phyloP scores from a whole-genome alignment of 2,888 invertebrate species.

The Drosophila quinaria region DNA sequence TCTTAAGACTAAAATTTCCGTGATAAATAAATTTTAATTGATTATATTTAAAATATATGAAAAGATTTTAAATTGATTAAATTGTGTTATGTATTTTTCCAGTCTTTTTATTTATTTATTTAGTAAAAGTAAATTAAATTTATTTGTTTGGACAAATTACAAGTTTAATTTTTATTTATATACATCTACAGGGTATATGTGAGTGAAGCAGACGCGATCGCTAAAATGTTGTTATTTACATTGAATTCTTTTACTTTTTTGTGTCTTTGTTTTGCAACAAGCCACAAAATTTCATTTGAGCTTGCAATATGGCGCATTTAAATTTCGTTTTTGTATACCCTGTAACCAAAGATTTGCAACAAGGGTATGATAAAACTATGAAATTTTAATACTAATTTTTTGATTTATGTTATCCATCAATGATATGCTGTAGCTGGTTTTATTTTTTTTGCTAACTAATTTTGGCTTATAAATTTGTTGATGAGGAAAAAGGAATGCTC shows the following conservation, averaged over 20 bases:
- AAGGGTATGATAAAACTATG: background rate
- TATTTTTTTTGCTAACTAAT: background rate
- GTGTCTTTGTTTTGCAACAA: conserved; percentile 53
- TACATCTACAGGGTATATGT: conserved; percentile 22
- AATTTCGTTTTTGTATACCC: conserved; percentile 47
- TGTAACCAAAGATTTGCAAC: conserved; percentile 4
- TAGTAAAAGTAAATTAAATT: no score
- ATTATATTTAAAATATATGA: no score
- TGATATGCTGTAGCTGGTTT: background rate
- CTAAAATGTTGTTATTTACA: conserved; percentile 32
- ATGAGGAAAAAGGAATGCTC: background rate
- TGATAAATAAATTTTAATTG: no score
- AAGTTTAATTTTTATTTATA: no score
- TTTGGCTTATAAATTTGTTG: background rate
- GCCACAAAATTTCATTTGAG: conserved; percentile 79
- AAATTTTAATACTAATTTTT: background rate
- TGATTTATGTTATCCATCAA: background rate
- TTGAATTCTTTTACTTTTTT: conserved; percentile 29
- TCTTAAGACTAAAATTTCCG: no score
- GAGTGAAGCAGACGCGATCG: background rate
- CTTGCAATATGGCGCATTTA: conserved; percentile 76
- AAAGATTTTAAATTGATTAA: no score
- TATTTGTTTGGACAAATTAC: no score
- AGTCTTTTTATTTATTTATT: no score
- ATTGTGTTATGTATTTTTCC: no score